Evolutionary conservation across 30 jellyfish, hydroid and myxozoan genomes (phyloP).

Genomic region (Turritopsis rubra): DNA sequence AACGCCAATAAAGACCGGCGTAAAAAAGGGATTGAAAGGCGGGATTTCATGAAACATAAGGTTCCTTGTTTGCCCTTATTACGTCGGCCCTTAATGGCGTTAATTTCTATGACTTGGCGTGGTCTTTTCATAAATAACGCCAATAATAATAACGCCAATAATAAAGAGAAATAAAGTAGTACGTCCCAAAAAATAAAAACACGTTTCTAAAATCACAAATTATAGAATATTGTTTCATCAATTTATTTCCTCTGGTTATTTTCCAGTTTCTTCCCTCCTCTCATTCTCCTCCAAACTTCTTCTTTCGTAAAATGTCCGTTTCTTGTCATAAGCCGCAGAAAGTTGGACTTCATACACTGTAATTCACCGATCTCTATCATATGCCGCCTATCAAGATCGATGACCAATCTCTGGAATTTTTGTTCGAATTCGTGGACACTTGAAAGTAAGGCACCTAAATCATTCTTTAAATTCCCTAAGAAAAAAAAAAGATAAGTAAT

Average conservation of each 20-base stretch:
- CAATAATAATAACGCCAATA: no score
- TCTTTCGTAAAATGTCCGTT: neutral
- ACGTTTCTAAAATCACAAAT: neutral
- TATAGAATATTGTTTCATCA: neutral
- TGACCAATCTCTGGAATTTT: neutral
- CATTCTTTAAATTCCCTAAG: no score
- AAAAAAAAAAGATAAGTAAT: no score
- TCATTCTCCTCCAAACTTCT: neutral
- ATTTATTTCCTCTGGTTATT: neutral
- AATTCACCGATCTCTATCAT: neutral
- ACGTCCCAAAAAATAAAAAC: no score
- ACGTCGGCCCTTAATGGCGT: no score
- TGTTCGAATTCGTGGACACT: neutral
- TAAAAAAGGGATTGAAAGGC: no score
- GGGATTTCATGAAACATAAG: no score
- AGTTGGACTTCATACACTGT: neutral
- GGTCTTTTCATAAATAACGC: no score
- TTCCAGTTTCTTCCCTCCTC: neutral
- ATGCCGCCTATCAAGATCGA: neutral
- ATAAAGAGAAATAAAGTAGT: no score
- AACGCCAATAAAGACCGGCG: no score
- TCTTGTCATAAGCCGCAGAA: conserved; percentile 7
- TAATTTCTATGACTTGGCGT: no score
- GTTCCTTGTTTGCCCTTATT: no score
- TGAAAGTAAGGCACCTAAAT: neutral